Base-by-base conservation (phyloP, 2,888 invertebrate species). In the Tiliacea aurago region DNA sequence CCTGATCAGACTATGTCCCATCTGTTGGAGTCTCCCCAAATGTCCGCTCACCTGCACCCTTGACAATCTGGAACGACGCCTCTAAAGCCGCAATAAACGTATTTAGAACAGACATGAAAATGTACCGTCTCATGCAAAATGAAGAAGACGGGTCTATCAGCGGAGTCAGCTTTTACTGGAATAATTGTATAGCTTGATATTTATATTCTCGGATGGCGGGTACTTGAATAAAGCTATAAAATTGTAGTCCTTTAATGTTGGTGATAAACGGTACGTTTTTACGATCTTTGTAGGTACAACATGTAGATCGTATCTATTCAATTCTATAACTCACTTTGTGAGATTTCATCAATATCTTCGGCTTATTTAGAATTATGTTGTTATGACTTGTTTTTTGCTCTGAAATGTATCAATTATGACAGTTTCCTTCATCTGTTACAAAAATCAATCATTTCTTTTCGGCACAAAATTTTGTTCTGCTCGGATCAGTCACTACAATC, bases 171-270 rank as follows among this genome's bases (percentile, higher is more conserved):
- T n/a, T 15, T 51, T 64, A 53, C 64, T 53, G 53, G n/a, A 51
- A 51, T 28, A 28, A 28, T 15, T n/a, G 20, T 47, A 20, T 47
- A 47, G 13, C 28, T 11, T 20, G 4, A 13, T 13, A 47, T 37
- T 63, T 45, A 20, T 28, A 58, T 45, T 47, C 6, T 63, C 15
- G 45, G 62, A 62, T 62, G 45, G 49, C 4, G 41, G 53, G 61
- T 43, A 49, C 59, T 47, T 56, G 41, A 33, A 72, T 62, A 41
- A 51, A 62, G 18, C 53, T 28, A 73, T 67, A 63, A 56, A 72
- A 33, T 51, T 18, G 7, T 53, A 51, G 41, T n/a, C 18, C 20
- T 66, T 61, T 33, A 53, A 47, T 53, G 23, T 59, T 45, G 15
- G 9, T 28, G 37, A 5, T 49, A 55, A 73, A 56, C 62, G 33